Base-by-base conservation (phyloP, 1,140 invertebrate species). In the Aphelinus certus region DNA sequence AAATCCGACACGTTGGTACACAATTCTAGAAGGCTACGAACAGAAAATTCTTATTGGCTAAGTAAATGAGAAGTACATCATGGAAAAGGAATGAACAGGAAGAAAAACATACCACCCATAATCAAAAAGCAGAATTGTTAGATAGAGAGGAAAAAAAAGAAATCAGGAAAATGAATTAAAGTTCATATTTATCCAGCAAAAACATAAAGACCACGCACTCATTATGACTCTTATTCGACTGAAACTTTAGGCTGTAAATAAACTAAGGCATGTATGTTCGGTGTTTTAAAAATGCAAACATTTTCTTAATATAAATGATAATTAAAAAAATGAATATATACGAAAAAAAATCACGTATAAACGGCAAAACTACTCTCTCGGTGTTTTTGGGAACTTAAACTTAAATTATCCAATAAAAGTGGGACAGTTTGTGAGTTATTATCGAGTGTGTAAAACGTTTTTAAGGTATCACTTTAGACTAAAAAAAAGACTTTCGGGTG, bases 171-270 rank as follows among this genome's bases (percentile, higher is more conserved):
- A 62, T 45, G n/a, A 55, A 49, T 68, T 58, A 65, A 68, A 56
- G 3, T 71, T 53, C 66, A 48, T 65, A 60, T 7, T 64, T 64
- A 61, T 53, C 53, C 45, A 63, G 42, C 10, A 57, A 70, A 68
- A 67, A 61, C 55, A 47, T 61, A 72, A 81, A 77, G 80, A 77
- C 77, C 74, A 82, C 79, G 81, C 83, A 84, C 80, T 85, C 79
- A 83, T 85, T 78, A 82, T 78, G 82, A 84, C 79, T 82, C 79
- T 84, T 80, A 83, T 82, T 87, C 83, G 85, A 88, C 86, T 87
- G 86, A 87, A 86, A 84, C 80, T 86, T 82, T 86, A 87, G 85
- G 84, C 85, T 87, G 86, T 87, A 88, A 77, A 88, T 87, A 87
- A 85, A 83, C 73, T 83, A 85, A 88, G 84, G 83, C 83, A 87